A percentile compares a stretch with the other conserved stretches of the same genome.
These are phyloP conservation scores for Manduca sexta DNA, from an alignment of 1,140 invertebrate species.

Conservation along the genomic window DNA sequence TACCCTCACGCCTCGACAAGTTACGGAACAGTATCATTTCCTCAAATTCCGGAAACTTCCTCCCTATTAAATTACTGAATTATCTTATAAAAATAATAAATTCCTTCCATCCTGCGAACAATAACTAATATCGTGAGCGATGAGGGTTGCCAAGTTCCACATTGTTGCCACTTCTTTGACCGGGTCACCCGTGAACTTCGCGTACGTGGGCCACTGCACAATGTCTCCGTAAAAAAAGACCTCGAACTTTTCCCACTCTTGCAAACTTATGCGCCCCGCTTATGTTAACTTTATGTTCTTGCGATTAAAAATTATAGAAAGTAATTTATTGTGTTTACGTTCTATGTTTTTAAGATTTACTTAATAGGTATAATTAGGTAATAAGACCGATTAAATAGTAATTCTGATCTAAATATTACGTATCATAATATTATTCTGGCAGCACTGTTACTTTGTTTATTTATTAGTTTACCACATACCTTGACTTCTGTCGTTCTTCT, in stretches of 20 bases:
- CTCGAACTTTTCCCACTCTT: slow-evolving; percentile 37
- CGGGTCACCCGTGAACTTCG: slow-evolving; percentile 32
- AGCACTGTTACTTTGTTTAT: no score
- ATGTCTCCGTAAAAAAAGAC: slow-evolving; percentile 43
- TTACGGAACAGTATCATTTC: background rate
- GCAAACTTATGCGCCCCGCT: slow-evolving; percentile 29
- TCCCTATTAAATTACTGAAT: slow-evolving; percentile 4
- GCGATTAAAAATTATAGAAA: slow-evolving; percentile 9
- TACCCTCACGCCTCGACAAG: no score
- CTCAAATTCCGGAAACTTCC: background rate
- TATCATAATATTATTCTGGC: no score
- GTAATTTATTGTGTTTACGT: no score
- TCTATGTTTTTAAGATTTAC: no score
- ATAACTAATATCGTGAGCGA: slow-evolving; percentile 23
- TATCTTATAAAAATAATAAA: slow-evolving; percentile 13
- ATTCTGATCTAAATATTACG: no score
- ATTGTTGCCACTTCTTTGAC: slow-evolving; percentile 31
- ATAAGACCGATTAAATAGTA: no score
- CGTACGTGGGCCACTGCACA: slow-evolving; percentile 34
- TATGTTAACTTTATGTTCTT: slow-evolving; percentile 13
- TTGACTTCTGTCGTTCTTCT: no score
- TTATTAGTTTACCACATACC: no score
- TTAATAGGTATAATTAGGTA: no score
- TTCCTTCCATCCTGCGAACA: slow-evolving; percentile 6
- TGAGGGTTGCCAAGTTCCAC: slow-evolving; percentile 25